Evolutionary conservation across 2,888 invertebrate genomes (phyloP).

Genomic region (Alentia gelatinosa): DNA sequence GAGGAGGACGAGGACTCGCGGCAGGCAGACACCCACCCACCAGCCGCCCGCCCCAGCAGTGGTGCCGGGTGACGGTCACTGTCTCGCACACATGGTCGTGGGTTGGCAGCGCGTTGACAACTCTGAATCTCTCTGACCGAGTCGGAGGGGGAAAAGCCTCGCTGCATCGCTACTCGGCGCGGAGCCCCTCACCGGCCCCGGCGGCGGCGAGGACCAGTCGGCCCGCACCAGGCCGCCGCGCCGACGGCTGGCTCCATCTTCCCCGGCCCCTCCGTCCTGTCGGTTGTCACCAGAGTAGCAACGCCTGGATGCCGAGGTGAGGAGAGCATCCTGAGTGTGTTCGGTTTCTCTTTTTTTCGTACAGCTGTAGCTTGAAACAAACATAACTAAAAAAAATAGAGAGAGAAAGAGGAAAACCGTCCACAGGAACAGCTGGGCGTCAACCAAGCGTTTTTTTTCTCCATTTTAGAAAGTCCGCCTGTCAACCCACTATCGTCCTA

Average conservation of each 20-base stretch:
- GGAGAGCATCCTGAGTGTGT: not conserved
- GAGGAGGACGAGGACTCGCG: not conserved
- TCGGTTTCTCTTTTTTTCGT: not conserved
- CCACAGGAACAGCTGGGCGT: not conserved
- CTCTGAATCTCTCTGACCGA: not conserved
- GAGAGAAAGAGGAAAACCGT: not conserved
- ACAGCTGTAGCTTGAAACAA: no score
- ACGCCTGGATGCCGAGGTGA: not conserved
- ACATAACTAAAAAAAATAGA: no score
- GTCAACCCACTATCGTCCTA: not conserved
- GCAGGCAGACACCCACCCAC: not conserved
- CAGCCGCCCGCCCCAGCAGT: no score
- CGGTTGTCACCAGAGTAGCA: not conserved
- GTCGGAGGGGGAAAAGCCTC: no score
- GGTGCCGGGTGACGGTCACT: no score
- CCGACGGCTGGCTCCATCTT: no score
- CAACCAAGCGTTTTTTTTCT: not conserved
- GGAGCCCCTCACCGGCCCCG: no score
- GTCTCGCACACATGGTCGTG: not conserved
- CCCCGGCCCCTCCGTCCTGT: not conserved
- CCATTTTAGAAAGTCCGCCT: not conserved
- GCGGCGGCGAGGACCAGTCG: no score
- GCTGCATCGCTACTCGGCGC: no score
- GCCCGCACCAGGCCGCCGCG: no score
- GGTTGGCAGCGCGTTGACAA: constrained; percentile 7